Base-by-base conservation (phyloP, 2,797 vertebrate genomes). In the Carduelis carduelis region DNA sequence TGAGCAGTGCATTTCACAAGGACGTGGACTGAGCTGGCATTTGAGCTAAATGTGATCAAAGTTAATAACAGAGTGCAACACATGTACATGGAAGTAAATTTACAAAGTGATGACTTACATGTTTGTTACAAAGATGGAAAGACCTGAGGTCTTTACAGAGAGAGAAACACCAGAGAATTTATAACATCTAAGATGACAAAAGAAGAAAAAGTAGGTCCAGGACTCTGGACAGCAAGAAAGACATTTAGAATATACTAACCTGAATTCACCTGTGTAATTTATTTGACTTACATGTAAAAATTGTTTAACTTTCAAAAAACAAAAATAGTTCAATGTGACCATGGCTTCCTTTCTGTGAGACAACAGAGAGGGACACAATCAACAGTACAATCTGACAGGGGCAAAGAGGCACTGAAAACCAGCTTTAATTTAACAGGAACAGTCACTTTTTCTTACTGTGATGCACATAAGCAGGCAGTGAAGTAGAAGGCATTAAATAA, bases 51-150 rank as follows among this genome's bases (percentile, higher is more conserved):
- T 11, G 44, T 24, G 61, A 32, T 59, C 53, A 68, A 43, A 59
- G 47, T 79, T 65, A 65, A 63, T 72, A 91, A 86, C 2, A 69
- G 44, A 83, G 28, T 28, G 8, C 22, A 78, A 95, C 34, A 70
- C 1, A 3, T 0, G 0, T 1, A 43, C 2, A 41, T 8, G 20
- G 4, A 76, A 76, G 39, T 32, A 39, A 16, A 69, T 64, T 82
- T 41, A 14, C 13, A 13, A 75, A 75, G 53, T 24, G 3, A 83
- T 46, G 21, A 50, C 30, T 11, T 60, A 17, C 9, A 15, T 30
- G 26, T 43, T 66, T 56, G 39, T 55, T 75, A 75, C 30, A 50
- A 60, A 78, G 49, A 72, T 6, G 49, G 52, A 80, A 93, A 89
- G 60, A 66, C 77, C 3, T 4, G 8, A 74, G 15, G 39, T 24